Evolutionary conservation across 2,888 invertebrate species (phyloP).

Genomic region (Clepsis dumicolana): DNA sequence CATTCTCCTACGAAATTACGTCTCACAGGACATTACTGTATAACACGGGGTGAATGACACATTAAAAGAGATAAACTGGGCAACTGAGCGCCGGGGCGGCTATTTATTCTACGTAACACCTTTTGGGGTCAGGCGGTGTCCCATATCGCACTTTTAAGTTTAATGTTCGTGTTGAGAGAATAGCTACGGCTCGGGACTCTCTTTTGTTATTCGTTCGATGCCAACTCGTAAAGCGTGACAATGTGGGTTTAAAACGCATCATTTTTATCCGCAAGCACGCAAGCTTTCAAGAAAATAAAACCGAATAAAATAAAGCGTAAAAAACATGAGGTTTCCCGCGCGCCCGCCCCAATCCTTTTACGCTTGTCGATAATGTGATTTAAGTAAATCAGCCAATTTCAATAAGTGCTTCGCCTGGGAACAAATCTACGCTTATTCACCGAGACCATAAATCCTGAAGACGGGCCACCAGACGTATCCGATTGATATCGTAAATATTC

Average conservation of each 20-base stretch:
- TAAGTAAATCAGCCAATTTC: conserved; percentile 83
- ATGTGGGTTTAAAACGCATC: conserved; percentile 8
- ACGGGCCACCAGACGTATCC: conserved; percentile 62
- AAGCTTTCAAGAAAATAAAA: conserved; percentile 39
- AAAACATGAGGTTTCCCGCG: conserved; percentile 55
- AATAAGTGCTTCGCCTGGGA: conserved; percentile 77
- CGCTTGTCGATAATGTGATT: conserved; percentile 67
- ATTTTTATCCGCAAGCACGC: conserved; percentile 26
- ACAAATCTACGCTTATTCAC: conserved; percentile 80
- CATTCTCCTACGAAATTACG: conserved; percentile 29
- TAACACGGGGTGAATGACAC: conserved; percentile 40
- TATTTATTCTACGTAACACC: conserved; percentile 39
- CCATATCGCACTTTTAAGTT: conserved; percentile 35
- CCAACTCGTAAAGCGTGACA: conserved; percentile 11
- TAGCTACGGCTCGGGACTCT: neutral
- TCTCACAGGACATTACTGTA: conserved; percentile 33
- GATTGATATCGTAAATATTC: conserved; percentile 78
- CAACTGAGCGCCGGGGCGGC: conserved; percentile 33
- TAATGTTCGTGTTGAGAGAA: conserved; percentile 16
- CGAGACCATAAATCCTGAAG: conserved; percentile 65
- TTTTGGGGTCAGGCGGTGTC: conserved; percentile 27
- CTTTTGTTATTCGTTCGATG: conserved; percentile 2
- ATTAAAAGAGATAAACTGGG: conserved; percentile 43
- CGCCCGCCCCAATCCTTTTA: conserved; percentile 69
- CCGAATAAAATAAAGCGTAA: conserved; percentile 37